Evolutionary conservation across 2,797 vertebrate species (phyloP).

Genomic region (Labroides dimidiatus): DNA sequence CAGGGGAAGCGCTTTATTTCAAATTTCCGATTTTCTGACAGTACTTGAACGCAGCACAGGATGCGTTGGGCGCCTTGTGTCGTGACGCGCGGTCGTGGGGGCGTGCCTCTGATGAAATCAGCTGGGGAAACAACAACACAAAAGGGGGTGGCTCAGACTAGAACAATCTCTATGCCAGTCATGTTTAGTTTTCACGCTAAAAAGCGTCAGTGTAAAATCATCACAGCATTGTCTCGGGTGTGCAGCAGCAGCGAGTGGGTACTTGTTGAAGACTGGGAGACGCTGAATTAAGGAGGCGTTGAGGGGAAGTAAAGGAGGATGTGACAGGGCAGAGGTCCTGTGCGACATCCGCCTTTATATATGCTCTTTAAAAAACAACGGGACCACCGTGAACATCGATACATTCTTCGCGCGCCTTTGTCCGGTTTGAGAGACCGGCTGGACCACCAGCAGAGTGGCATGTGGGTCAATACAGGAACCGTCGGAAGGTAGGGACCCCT

Average conservation of each 20-base stretch:
- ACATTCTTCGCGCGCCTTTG: conserved; percentile 40
- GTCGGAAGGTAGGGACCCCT: conserved; percentile 86
- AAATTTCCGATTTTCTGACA: not conserved
- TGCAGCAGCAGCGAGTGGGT: not conserved
- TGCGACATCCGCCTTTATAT: conserved; percentile 38
- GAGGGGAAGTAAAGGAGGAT: conserved; percentile 63
- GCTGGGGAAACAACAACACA: conserved; percentile 85
- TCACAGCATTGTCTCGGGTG: not conserved
- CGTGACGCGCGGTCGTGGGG: conserved; percentile 74
- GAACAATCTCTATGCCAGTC: conserved; percentile 29
- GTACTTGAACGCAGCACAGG: conserved; percentile 59
- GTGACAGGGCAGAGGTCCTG: conserved; percentile 71
- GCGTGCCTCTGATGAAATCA: conserved; percentile 80
- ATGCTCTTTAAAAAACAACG: conserved; percentile 46
- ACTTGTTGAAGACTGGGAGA: conserved; percentile 24
- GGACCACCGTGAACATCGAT: conserved; percentile 22
- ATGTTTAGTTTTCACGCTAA: conserved; percentile 27
- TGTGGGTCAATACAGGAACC: conserved; percentile 87
- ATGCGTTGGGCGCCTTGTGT: conserved; percentile 31
- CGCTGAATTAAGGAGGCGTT: conserved; percentile 24
- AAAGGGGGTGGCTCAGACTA: conserved; percentile 59
- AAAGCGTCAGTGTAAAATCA: conserved; percentile 11
- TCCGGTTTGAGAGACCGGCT: conserved; percentile 75
- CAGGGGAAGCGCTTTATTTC: accelerated
- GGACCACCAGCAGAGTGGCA: conserved; percentile 79